Evolutionary conservation across 2,888 invertebrate species (phyloP), one percentile per base, ranked within the genome.

Genomic region (Coleophora flavipennella): DNA sequence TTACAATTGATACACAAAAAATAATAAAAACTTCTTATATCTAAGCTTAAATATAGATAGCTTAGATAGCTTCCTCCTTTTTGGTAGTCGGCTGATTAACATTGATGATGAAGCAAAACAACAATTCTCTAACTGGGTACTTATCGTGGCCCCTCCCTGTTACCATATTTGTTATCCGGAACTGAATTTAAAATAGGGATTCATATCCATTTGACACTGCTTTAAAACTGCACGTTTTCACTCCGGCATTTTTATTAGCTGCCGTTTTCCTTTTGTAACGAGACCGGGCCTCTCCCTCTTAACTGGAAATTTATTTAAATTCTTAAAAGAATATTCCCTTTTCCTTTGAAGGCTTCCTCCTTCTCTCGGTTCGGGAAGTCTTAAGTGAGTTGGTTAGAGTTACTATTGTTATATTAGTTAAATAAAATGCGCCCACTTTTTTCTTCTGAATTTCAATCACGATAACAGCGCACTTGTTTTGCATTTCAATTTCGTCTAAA

Each of bases 251-350:
- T 81, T 79, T 81, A 79, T 80, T 79, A 76, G 69, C 62, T 60
- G 53, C 55, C 63, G 57, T 61, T 71, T 71, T 69, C 64, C 67
- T 71, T 67, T 62, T 67, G 80, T 70, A 81, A 83, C 67, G 62
- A 57, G 78, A 83, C 62, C 60, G 56, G 49, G 43, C 55, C 46
- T 46, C 63, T 55, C 70, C 67, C 65, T 62, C 65, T 63, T 61
- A 55, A 67, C 56, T 62, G 63, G 58, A 66, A 72, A 76, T 77
- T 77, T 81, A 81, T 83, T 83, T 76, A 79, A 83, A 81, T 81
- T 77, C 72, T 66, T 67, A 57, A 67, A 71, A 63, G 69, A 67
- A 72, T 66, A 69, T 67, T 71, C 62, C 45, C 51, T 55, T 58
- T 61, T 66, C 62, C 61, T 62, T 67, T 63, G 43, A 47, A 61